Evolutionary conservation across 2,113 vertebrate genomes (phyloP).

Genomic region (Equus przewalskii): DNA sequence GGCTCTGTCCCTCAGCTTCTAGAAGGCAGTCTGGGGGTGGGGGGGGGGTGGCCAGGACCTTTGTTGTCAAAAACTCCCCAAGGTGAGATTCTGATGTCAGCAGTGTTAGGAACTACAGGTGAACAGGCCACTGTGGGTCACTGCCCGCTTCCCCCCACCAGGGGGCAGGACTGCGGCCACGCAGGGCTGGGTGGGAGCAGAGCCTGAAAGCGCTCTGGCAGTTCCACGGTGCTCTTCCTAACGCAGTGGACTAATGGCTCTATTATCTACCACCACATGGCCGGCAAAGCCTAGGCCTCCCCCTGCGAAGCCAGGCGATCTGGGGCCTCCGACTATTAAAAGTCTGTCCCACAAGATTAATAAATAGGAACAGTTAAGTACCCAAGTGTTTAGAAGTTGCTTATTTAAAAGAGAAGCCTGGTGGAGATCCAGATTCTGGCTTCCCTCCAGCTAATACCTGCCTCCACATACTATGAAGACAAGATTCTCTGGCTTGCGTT

Average conservation of each 20-base stretch:
- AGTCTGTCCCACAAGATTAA: background rate
- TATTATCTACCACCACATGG: fast-evolving
- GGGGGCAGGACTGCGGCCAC: background rate
- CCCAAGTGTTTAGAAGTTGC: background rate
- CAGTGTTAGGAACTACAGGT: background rate
- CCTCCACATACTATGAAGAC: background rate
- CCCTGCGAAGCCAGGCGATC: background rate
- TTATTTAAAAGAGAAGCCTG: background rate
- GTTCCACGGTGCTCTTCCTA: fast-evolving
- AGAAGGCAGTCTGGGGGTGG: background rate
- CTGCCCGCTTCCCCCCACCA: background rate
- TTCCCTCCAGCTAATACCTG: background rate
- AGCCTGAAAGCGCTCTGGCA: background rate
- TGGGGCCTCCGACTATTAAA: background rate
- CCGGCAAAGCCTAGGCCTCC: no score
- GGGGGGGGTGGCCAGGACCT: background rate
- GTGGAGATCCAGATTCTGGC: background rate
- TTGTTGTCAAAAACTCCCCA: background rate
- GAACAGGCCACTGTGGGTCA: fast-evolving
- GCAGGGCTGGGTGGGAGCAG: background rate
- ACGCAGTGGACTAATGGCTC: fast-evolving
- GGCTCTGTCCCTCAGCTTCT: background rate
- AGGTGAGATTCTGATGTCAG: background rate
- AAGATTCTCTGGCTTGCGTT: background rate
- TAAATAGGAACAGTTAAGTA: background rate